Percentiles rank a stretch among this genome's conserved stretches.
Evolutionary conservation across 2,888 invertebrate genomes (phyloP).

Genomic region (Dynastes grantii): DNA sequence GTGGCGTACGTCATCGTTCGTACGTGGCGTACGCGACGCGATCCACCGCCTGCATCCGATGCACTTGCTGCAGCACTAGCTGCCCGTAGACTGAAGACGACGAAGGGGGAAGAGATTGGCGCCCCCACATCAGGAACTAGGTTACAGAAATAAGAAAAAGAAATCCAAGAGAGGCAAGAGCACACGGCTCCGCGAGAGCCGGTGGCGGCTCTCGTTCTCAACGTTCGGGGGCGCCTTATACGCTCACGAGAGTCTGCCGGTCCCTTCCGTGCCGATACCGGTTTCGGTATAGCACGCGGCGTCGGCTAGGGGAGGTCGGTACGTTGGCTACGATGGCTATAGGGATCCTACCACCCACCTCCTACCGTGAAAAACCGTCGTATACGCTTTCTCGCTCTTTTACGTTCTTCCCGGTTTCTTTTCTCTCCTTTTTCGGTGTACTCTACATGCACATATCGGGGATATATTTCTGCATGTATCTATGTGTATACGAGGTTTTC

Average conservation of each 20-base stretch:
- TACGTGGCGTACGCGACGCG: constrained; percentile 47
- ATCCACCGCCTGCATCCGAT: constrained; percentile 56
- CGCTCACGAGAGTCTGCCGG: neutral
- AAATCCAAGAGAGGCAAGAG: constrained; percentile 55
- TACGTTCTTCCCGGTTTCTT: neutral
- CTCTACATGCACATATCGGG: constrained; percentile 12
- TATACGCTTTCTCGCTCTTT: neutral
- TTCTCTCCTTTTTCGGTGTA: constrained; percentile 19
- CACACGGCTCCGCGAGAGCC: constrained; percentile 35
- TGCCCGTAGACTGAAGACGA: constrained; percentile 68
- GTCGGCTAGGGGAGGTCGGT: neutral
- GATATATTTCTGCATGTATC: neutral
- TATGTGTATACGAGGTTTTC: neutral
- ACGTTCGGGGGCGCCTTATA: neutral
- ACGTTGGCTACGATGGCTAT: neutral
- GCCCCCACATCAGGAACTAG: constrained; percentile 66
- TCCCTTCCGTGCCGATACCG: neutral
- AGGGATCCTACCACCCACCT: neutral
- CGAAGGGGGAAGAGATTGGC: constrained; percentile 60
- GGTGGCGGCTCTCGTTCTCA: neutral
- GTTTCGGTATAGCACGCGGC: neutral
- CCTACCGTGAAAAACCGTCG: neutral
- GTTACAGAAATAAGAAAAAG: constrained; percentile 71
- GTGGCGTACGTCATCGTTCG: constrained; percentile 52
- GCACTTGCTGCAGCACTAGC: constrained; percentile 67